Conservation (phyloP, 2,797 vertebrate genomes). For the Clarias fuscus region DNA sequence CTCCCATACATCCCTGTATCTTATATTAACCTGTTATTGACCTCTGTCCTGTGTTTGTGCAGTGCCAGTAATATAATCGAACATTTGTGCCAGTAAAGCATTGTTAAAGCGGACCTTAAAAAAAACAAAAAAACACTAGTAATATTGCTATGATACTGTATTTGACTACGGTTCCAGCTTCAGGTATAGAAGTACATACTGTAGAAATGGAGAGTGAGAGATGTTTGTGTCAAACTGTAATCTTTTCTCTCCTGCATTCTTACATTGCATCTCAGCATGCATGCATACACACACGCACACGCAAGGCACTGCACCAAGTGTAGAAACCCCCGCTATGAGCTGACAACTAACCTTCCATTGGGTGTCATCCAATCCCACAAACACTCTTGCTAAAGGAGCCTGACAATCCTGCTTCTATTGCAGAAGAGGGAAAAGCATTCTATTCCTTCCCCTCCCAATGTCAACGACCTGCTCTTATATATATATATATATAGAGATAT, state of each 20-base stretch:
- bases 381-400: slow-evolving; percentile 19
- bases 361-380: slow-evolving; percentile 47
- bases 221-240: slow-evolving; percentile 25
- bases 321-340: slow-evolving; percentile 29
- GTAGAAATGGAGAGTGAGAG: not conserved
- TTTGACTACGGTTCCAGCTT: not conserved
- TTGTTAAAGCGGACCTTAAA: not conserved
- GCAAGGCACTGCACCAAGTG: slow-evolving; percentile 7
- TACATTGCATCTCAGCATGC: slow-evolving; percentile 35
- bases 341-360: slow-evolving; percentile 49
- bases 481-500: not conserved
- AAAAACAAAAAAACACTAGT: not conserved
- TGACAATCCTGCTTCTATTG: slow-evolving; percentile 50
- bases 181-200: not conserved
- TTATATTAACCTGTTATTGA: not conserved
- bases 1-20: not conserved
- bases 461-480: slow-evolving; percentile 33
- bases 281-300: slow-evolving; percentile 30
- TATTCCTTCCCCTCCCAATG: slow-evolving; percentile 37
- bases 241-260: slow-evolving; percentile 11
- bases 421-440: slow-evolving; percentile 43
- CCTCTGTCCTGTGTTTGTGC: not conserved
- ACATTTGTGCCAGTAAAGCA: not conserved
- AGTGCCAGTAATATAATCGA: not conserved
- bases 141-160: not conserved